Base-by-base conservation (phyloP, 2,113 vertebrate species). In the Aleadryas rufinucha region DNA sequence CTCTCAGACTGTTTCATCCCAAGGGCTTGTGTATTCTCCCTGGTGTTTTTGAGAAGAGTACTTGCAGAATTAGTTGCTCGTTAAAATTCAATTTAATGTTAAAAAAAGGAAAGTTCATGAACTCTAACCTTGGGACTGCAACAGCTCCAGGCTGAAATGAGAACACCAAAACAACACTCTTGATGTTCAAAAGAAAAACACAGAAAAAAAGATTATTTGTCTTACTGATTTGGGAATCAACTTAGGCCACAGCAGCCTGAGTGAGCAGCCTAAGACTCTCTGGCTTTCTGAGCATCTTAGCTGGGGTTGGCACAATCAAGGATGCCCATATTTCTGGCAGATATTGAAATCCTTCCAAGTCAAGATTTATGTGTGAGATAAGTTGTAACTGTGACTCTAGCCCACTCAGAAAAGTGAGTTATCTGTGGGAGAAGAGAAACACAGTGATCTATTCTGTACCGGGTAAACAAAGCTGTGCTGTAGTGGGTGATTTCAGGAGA, bases 401-500 rank as follows among this genome's bases (percentile, higher is more conserved):
- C 90, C 93, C 90, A 93, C 93, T 94, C 91, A 91, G 93, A 93
- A 95, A 91, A 86, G 71, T 89, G 83, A 96, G 79, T 91, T 96
- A 90, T 95, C 83, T 93, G 87, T 90, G 90, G 92, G 92, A 96
- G 92, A 94, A 94, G 76, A 88, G 90, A 96, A 92, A 95, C 75
- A 60, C 76, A 95, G 91, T 68, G 80, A 84, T 96, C 85, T 86
- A 93, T 96, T 96, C 93, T 92, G 52, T 78, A 28, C 75, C 11
- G 79, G 80, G 79, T 95, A 96, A 96, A 95, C 95, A 96, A 90
- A 96, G 90, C 93, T 93, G 83, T 95, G 88, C 76, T 84, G 64
- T 59, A n/a, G 60, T 68, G 95, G 83, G 93, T 94, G 93, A 96
- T 88, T 91, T 91, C 77, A 83, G 93, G 91, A 88, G 90, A 94